Base-by-base conservation (phyloP, 2,797 vertebrate genomes). In the Paedocypris micromegethes region DNA sequence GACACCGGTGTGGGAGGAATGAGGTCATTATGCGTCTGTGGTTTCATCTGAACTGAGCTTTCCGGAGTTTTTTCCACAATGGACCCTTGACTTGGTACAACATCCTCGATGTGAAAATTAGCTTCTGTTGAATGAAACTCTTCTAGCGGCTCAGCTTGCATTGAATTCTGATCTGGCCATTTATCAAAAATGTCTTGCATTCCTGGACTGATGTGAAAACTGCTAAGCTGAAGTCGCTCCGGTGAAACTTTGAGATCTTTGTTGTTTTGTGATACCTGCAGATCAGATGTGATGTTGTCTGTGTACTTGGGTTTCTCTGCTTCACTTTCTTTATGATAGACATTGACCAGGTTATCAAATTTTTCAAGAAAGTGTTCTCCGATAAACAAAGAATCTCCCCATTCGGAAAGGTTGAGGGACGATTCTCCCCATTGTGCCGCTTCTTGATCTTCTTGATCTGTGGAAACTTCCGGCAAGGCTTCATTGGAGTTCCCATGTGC, bases 131-230 rank as follows among this genome's bases (percentile, higher is more conserved):
- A 47, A 48, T 57, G 8, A 44, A 37, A 3, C 45, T 69, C 59
- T 2, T n/a, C 48, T 44, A 5, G 7, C 47, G 71, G 59, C 46
- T 78, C 78, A 53, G 71, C 60, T 74, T 69, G 66, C 59, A 74
- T 74, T 70, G 75, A 80, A 65, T 77, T 68, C 57, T 81, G 85
- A 58, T 84, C 88, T 57, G 89, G 88, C 86, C 92, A 94, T 57
- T 87, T 85, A 76, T 98, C 95, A 78, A 98, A 91, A 64, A 93
- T 81, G 44, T 91, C 92, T 71, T 94, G 91, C 72, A 97, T 79
- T 74, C 89, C 93, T 51, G 92, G 92, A 74, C 93, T 98, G 78
- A 95, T 86, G 7, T 87, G 80, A 84, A 92, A 56, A 51, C 81
- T 80, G 56, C 81, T 71, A 79, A 83, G 58, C 39, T n/a, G 2